A percentile compares a stretch with the other conserved stretches of the same genome.
phyloP scores from a whole-genome alignment of 2,113 vertebrate genomes.

The Natator depressus region DNA sequence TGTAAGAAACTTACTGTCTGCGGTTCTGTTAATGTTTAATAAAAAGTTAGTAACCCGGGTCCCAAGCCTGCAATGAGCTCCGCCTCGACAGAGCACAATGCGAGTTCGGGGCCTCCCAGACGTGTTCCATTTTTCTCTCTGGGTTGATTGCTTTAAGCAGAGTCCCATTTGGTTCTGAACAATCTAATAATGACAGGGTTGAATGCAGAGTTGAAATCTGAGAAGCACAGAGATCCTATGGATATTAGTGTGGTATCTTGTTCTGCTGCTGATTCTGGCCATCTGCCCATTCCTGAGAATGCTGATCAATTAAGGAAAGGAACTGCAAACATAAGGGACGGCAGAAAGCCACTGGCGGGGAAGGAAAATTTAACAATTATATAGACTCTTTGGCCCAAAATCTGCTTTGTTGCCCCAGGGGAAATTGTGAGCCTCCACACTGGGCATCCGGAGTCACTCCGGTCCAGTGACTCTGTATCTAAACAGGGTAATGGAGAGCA shows the following conservation, averaged over 20 bases:
- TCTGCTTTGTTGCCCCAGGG: neutral
- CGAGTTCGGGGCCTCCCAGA: neutral
- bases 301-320: neutral
- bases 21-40: neutral
- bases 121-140: neutral
- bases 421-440: neutral
- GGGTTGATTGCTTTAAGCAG: neutral
- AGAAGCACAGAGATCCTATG: neutral
- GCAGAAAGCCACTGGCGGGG: neutral
- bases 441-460: no score
- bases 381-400: neutral
- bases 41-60: neutral
- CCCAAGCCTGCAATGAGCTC: neutral
- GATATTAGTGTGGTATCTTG: neutral
- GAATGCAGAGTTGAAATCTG: neutral
- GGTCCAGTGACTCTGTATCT: neutral
- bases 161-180: neutral
- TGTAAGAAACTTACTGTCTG: neutral
- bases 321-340: neutral
- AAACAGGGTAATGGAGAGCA: neutral
- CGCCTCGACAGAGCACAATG: neutral
- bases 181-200: neutral
- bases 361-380: neutral
- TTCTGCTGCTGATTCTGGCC: neutral
- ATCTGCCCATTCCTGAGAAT: neutral